Evolutionary conservation across 2,797 vertebrate genomes (phyloP).

Genomic region (Enoplosus armatus): DNA sequence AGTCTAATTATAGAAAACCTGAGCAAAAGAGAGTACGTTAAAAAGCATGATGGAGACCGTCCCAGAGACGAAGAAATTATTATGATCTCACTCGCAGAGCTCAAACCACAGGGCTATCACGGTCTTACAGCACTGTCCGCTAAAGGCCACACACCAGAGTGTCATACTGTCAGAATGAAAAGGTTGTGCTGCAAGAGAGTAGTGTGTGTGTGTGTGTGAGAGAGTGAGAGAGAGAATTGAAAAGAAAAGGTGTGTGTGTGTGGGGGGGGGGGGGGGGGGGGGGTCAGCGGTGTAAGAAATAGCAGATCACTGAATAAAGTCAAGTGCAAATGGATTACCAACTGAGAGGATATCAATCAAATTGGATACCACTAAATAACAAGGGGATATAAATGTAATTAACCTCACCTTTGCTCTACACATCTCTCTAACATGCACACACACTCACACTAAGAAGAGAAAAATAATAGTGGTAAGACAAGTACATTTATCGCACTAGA

Average conservation of each 20-base stretch:
- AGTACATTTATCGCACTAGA: background rate
- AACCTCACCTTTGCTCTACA: slow-evolving; percentile 22
- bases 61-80: slow-evolving; percentile 37
- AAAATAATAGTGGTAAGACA: background rate
- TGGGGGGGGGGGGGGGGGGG: too few species aligned
- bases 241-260: slow-evolving; percentile 5
- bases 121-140: slow-evolving; percentile 48
- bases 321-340: slow-evolving; percentile 57
- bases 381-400: slow-evolving; percentile 40
- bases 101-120: slow-evolving; percentile 42
- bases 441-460: background rate
- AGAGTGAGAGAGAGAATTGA: background rate
- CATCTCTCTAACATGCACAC: slow-evolving; percentile 6
- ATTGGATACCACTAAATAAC: slow-evolving; percentile 27
- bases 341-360: slow-evolving; percentile 56
- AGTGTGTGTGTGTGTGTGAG: slow-evolving; percentile 4
- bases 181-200: slow-evolving; percentile 50
- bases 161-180: slow-evolving; percentile 57
- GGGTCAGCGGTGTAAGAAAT: slow-evolving; percentile 26
- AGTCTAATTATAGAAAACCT: slow-evolving; percentile 56
- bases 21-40: slow-evolving; percentile 34
- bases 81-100: slow-evolving; percentile 37
- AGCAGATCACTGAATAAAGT: slow-evolving; percentile 57
- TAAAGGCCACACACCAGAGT: slow-evolving; percentile 58
- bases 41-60: slow-evolving; percentile 29